Evolutionary conservation across 2,888 invertebrate genomes (phyloP).

Genomic region (Habroteleia sp.): DNA sequence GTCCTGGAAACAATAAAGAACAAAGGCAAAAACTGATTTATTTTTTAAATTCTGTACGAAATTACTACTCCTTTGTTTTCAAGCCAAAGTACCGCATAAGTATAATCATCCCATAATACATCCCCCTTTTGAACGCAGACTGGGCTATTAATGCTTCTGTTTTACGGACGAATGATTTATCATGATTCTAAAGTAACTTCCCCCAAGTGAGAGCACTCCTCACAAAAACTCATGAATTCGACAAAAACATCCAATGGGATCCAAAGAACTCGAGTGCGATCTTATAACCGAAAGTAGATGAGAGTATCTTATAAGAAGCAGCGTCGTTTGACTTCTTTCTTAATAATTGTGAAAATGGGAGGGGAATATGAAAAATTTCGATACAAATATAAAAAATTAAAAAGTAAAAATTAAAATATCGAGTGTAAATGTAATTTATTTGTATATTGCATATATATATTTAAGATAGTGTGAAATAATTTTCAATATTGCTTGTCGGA

Average conservation of each 20-base stretch:
- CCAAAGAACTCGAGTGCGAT: slow-evolving; percentile 7
- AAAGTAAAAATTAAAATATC: too few relatives aligned
- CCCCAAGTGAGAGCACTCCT: slow-evolving; percentile 2
- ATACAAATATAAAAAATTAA: too few relatives aligned
- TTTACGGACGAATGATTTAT: slow-evolving; percentile 29
- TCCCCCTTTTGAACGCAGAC: slow-evolving; percentile 6
- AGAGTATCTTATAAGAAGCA: too few relatives aligned
- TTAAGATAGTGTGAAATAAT: too few relatives aligned
- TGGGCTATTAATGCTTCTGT: slow-evolving; percentile 19
- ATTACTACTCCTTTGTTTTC: slow-evolving; percentile 10
- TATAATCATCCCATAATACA: slow-evolving; percentile 39
- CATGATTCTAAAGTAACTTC: slow-evolving; percentile 27
- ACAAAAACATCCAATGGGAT: too few relatives aligned
- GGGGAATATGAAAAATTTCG: too few relatives aligned
- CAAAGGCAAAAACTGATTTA: background rate
- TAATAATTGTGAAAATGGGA: too few relatives aligned
- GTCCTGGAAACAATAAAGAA: background rate
- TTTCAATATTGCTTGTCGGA: too few relatives aligned
- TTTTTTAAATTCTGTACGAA: background rate
- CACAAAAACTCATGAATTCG: slow-evolving; percentile 7
- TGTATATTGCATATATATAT: too few relatives aligned
- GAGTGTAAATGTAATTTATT: too few relatives aligned
- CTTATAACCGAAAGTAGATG: slow-evolving; percentile 2
- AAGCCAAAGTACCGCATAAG: slow-evolving; percentile 14
- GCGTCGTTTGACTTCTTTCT: too few relatives aligned